phyloP scores from a whole-genome alignment of 2,113 vertebrate species.

The Microtus oregoni region DNA sequence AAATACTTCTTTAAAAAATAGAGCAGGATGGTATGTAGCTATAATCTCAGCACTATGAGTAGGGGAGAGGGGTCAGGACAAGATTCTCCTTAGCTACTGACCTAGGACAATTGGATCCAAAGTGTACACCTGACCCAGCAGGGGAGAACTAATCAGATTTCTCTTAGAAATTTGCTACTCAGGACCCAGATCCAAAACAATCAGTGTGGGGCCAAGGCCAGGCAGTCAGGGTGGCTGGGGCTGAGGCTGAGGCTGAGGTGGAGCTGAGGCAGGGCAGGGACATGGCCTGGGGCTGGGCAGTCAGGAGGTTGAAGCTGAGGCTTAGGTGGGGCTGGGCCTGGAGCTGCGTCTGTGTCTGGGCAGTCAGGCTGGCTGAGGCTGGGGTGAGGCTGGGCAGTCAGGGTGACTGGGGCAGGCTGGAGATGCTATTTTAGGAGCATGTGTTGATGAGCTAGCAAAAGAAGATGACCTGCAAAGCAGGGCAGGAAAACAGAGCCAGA shows the following conservation, averaged over 20 bases:
- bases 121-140: background rate
- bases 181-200: background rate
- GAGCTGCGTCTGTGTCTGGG: background rate
- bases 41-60: no score
- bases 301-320: background rate
- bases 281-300: background rate
- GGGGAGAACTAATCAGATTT: background rate
- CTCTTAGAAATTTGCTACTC: background rate
- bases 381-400: background rate
- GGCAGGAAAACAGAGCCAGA: background rate
- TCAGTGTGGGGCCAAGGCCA: background rate
- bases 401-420: background rate
- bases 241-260: background rate
- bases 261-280: background rate
- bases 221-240: background rate
- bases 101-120: background rate
- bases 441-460: conserved; percentile 68
- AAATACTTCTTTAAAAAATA: no score
- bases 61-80: background rate
- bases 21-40: background rate
- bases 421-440: conserved; percentile 59
- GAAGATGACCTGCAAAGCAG: conserved; percentile 40
- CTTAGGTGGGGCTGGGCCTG: background rate
- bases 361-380: background rate
- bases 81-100: background rate